These are phyloP conservation scores for Peromyscus polionotus DNA, from an alignment of 2,113 vertebrate species.

Conservation along the genomic window DNA sequence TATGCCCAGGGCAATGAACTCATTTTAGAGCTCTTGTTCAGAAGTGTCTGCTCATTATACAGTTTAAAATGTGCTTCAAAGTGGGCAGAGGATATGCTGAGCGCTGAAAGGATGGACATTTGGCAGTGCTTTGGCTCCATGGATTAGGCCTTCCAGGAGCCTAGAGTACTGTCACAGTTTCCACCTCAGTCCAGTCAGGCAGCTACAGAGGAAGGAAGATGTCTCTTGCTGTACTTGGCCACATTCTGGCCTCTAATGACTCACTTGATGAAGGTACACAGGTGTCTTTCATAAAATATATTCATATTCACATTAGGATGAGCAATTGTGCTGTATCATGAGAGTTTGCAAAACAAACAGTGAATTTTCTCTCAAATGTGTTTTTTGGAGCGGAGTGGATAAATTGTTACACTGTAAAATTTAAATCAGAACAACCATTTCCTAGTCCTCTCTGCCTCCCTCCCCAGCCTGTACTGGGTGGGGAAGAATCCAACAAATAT, in stretches of 20 bases:
- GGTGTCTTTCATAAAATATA: neutral
- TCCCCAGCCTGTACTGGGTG: neutral
- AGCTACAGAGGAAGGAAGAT: neutral
- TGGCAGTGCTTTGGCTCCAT: neutral
- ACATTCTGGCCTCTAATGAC: neutral
- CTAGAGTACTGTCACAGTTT: neutral
- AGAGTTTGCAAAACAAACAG: neutral
- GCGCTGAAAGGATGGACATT: neutral
- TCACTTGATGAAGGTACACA: too few species aligned
- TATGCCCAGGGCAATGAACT: conserved; percentile 26
- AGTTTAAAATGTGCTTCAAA: conserved; percentile 50
- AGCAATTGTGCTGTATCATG: neutral
- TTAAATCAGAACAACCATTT: conserved; percentile 38
- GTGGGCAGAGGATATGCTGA: neutral
- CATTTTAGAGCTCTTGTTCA: conserved; percentile 53
- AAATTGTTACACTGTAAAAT: neutral
- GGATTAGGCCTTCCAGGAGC: neutral
- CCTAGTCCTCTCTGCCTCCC: neutral
- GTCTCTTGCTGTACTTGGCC: neutral
- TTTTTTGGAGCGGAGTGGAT: neutral
- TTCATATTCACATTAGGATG: neutral
- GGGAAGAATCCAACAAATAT: conserved; percentile 47
- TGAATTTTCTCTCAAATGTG: neutral
- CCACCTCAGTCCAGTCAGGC: too few species aligned
- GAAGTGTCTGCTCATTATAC: conserved; percentile 23